Evolutionary conservation across 2,113 vertebrate species (phyloP).

Genomic region (Anarhynchus alexandrinus): DNA sequence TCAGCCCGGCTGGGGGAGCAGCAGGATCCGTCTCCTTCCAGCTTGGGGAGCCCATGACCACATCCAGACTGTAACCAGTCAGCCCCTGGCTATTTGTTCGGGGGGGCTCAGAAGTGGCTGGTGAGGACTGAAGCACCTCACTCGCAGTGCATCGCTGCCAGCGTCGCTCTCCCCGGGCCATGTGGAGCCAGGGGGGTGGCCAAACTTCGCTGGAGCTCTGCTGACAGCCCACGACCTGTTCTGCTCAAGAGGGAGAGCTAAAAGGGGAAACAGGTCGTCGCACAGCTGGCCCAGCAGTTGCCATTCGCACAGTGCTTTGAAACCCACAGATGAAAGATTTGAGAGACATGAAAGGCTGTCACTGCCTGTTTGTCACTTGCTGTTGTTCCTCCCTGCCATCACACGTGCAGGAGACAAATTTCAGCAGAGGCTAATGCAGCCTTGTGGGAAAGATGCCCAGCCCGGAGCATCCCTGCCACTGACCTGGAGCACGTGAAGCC

Average conservation of each 20-base stretch:
- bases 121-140: background rate
- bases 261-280: background rate
- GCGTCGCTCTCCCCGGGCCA: rapidly evolving
- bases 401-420: background rate
- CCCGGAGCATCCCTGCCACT: background rate
- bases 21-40: background rate
- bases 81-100: background rate
- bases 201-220: background rate
- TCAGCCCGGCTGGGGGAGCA: background rate
- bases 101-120: background rate
- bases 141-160: rapidly evolving
- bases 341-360: background rate
- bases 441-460: background rate
- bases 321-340: background rate
- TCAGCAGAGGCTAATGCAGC: background rate
- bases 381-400: background rate
- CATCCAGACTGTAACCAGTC: background rate
- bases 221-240: background rate
- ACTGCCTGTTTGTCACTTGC: background rate
- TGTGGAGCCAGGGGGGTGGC: rapidly evolving
- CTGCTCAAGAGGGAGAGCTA: background rate
- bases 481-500: rapidly evolving
- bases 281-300: background rate
- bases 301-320: background rate
- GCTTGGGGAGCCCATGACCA: background rate